A percentile compares a stretch with the other conserved stretches of the same genome.
Evolutionary conservation across 2,113 vertebrate species (phyloP).

Genomic region (chimpanzee (Pan troglodytes)): NHGRI_mPanTro3-v2.1_pri NC_072416.2:11842501-11843000

Average conservation of each 20-base stretch:
- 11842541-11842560: neutral
- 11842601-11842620: neutral
- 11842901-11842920: neutral
- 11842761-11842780: neutral
- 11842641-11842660: neutral
- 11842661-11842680: neutral
- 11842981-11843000: neutral
- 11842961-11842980: neutral
- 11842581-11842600: neutral
- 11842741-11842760: neutral
- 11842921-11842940: rapidly evolving
- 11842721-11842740: neutral
- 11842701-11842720: neutral
- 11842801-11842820: too few species aligned
- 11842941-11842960: neutral
- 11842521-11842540: neutral
- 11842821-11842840: neutral
- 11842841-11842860: neutral
- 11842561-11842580: rapidly evolving
- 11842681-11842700: neutral
- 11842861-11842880: neutral
- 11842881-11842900: neutral
- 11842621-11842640: neutral
- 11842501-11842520: neutral
- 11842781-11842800: neutral